These are phyloP conservation scores for Salvelinus alpinus DNA, from an alignment of 2,113 vertebrate species.

Conservation along the genomic window DNA sequence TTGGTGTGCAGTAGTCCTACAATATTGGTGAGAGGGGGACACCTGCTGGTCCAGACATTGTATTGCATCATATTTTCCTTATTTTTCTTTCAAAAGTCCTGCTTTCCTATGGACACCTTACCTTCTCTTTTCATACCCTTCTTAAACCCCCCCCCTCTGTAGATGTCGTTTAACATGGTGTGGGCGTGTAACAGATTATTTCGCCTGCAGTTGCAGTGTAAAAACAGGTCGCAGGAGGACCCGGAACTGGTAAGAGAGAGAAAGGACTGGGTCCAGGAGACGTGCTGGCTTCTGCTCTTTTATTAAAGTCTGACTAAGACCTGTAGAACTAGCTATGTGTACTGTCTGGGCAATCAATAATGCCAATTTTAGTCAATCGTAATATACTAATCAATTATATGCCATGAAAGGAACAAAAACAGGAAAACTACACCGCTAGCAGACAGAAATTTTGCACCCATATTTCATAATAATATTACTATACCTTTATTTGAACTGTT, in stretches of 20 bases:
- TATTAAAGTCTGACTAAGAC: neutral
- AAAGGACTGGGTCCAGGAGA: neutral
- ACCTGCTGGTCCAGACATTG: neutral
- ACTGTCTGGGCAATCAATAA: no score
- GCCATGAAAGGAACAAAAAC: no score
- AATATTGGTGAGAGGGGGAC: neutral
- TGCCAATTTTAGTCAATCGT: no score
- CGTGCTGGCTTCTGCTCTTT: neutral
- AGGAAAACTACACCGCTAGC: no score
- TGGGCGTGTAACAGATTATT: constrained; percentile 70
- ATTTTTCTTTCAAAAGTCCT: no score
- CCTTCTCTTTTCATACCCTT: neutral
- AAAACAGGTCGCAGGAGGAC: constrained; percentile 45
- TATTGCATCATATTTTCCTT: neutral
- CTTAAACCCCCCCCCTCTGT: neutral
- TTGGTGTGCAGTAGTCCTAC: neutral
- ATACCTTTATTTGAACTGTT: no score
- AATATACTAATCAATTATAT: no score
- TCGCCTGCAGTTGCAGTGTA: constrained; percentile 57
- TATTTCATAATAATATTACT: no score
- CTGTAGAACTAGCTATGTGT: no score
- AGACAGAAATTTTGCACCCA: no score
- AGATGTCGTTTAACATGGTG: constrained; percentile 79
- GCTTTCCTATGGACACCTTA: neutral
- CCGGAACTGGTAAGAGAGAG: constrained; percentile 65